A percentile compares a stretch with the other conserved stretches of the same genome.
Evolutionary conservation across 2,113 vertebrate genomes (phyloP).

Genomic region (Hystrix cristata): DNA sequence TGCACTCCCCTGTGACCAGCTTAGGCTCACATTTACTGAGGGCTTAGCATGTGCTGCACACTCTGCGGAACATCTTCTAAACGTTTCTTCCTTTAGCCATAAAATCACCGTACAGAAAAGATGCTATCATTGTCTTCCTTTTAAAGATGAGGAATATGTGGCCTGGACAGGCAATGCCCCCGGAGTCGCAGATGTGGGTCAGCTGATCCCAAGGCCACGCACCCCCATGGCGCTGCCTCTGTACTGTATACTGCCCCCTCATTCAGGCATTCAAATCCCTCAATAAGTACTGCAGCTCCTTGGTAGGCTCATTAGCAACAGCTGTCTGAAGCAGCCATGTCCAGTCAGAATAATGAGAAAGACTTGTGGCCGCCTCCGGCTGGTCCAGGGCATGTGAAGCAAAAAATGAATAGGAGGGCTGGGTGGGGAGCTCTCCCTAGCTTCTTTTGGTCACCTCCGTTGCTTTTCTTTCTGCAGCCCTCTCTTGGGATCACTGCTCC

Average conservation of each 20-base stretch:
- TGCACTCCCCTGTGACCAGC: neutral
- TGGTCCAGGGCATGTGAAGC: neutral
- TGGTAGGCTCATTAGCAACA: neutral
- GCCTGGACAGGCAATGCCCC: neutral
- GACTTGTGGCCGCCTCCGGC: neutral
- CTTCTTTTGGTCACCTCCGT: neutral
- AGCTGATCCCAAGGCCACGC: neutral
- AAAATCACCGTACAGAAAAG: neutral
- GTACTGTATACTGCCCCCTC: neutral
- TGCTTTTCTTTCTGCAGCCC: neutral
- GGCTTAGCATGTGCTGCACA: neutral
- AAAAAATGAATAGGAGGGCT: neutral
- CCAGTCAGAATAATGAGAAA: neutral
- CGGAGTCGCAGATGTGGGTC: neutral
- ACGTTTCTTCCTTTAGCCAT: slow-evolving; percentile 18
- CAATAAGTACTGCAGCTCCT: neutral
- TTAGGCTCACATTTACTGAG: slow-evolving; percentile 4
- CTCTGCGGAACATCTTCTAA: neutral
- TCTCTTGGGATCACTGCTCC: neutral
- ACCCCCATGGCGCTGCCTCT: neutral
- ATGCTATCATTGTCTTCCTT: neutral
- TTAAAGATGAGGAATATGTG: neutral
- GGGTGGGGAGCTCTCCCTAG: neutral
- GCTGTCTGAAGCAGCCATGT: neutral
- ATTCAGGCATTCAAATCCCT: neutral